These are phyloP conservation scores for Piaya cayana DNA, from an alignment of 2,113 vertebrate species.

Conservation along the genomic window DNA sequence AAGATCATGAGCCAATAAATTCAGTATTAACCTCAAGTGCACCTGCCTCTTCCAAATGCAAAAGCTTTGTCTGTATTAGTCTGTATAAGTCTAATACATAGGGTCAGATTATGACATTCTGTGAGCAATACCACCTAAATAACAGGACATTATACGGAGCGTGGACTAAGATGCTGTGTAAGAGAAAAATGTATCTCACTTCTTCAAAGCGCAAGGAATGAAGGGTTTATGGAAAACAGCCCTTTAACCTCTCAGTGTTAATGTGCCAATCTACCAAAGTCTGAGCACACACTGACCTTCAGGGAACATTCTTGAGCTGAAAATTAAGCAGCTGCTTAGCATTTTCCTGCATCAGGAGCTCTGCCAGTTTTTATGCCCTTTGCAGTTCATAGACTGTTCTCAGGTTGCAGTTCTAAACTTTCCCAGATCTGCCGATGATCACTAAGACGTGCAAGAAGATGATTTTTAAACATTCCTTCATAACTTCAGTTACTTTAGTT, in stretches of 20 bases:
- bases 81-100: background rate
- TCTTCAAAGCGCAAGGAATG: background rate
- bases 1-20: background rate
- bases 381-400: background rate
- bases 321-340: background rate
- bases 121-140: background rate
- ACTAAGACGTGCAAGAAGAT: background rate
- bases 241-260: background rate
- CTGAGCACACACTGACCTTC: background rate
- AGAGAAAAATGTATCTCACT: background rate
- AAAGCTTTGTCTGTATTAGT: background rate
- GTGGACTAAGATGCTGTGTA: background rate
- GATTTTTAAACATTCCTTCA: background rate
- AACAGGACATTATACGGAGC: background rate
- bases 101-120: background rate
- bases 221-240: background rate
- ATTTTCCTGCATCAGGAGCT: background rate
- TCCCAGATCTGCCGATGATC: background rate
- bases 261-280: background rate
- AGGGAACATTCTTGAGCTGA: background rate
- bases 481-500: background rate
- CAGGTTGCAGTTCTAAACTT: background rate
- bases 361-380: background rate
- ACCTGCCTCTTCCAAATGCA: background rate
- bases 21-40: background rate